phyloP scores from a whole-genome alignment of 2,888 invertebrate genomes.

The Stegana nigrithorax region DNA sequence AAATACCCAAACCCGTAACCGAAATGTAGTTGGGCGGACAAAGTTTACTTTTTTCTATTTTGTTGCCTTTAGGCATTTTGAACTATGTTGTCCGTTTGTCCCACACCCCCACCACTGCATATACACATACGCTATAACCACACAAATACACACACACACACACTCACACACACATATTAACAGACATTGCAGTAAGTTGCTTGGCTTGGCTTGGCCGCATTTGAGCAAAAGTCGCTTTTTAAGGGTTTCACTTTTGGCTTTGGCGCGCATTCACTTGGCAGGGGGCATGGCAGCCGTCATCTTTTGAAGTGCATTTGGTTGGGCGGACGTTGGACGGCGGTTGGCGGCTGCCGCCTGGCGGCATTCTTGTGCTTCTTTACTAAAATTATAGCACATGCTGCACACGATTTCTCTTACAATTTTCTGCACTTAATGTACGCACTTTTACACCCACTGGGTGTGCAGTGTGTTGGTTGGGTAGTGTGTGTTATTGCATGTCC shows the following conservation, averaged over 20 bases:
- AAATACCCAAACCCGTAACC: neutral
- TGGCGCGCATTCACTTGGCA: neutral
- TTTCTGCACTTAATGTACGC: neutral
- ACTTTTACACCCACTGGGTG: neutral
- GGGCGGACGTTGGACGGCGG: neutral
- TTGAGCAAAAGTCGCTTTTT: too few relatives aligned
- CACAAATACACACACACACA: neutral
- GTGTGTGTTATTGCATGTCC: neutral
- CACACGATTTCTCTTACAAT: constrained; percentile 18
- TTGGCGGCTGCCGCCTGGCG: neutral
- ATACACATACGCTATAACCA: neutral
- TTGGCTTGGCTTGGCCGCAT: too few relatives aligned
- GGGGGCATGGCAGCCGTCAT: neutral
- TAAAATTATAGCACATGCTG: constrained; percentile 24
- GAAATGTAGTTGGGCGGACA: neutral
- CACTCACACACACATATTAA: neutral
- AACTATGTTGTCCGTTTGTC: neutral
- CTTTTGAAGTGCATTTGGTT: neutral
- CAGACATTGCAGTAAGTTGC: too few relatives aligned
- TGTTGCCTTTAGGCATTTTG: constrained; percentile 16
- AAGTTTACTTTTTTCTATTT: too few relatives aligned
- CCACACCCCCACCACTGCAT: neutral
- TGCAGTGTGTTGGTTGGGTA: neutral
- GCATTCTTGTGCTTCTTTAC: neutral
- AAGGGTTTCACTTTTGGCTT: constrained; percentile 4